Evolutionary conservation across 2,888 invertebrate species (phyloP), one percentile per base, ranked within the genome.

Genomic region (Agapetus fuscipes): DNA sequence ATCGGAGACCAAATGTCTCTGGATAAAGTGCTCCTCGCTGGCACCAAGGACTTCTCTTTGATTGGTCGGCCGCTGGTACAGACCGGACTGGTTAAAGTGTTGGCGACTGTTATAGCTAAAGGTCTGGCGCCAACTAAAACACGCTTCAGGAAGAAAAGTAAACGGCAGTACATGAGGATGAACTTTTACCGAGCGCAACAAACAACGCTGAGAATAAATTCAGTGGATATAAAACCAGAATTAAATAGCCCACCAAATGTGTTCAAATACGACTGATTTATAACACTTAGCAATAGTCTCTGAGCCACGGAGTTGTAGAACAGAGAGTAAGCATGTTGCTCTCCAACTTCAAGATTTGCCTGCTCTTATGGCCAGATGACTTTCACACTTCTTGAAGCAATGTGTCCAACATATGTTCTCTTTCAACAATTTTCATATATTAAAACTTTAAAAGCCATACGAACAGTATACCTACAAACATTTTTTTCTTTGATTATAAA

Each of bases 51-150:
- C 56, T 91, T 91, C 50, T 83, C 87, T 0, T 60, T 93, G 0
- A 68, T 90, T 46, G 91, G 93, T 6, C 63, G 80, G 27, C 91
- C 91, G 0, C 51, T 90, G 7, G 68, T 93, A 2, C 81, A 84
- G 52, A 67, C 73, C 11, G 83, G 80, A 10, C 58, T 87, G 30
- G 82, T 86, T 0, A 66, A 74, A 48, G 74, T 93, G 0, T 77
- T 80, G 43, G 91, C 86, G 0, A 89, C 88, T 13, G 72, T 90
- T 0, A 78, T 90, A 34, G 88, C 89, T 39, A 89, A 89, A 59
- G 83, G 83, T 0, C 62, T 89, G 9, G 83, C 85, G 0, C 83
- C 86, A 53, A 86, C 84, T 2, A 80, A 80, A 59, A 80, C 83
- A 17, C 73, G 79, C 54, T 88, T 87, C 53, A 76, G 76, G 44